Base-by-base conservation (phyloP, 2,888 invertebrate genomes). In the Nasonia oneida region DNA sequence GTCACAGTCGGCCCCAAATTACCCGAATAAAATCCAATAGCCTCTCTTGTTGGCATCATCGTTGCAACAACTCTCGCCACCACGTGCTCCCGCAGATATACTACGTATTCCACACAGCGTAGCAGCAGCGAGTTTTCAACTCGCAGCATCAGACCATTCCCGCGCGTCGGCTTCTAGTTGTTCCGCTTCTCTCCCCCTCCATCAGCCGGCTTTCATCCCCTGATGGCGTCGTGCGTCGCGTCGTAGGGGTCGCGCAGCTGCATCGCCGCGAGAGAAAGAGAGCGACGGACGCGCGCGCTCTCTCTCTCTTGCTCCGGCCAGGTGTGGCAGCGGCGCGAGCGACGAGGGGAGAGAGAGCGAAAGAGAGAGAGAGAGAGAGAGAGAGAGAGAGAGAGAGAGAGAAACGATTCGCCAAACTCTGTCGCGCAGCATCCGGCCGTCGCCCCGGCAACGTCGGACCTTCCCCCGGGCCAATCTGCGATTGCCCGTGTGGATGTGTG, bases 371-470 rank as follows among this genome's bases (percentile, higher is more conserved):
- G 29, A 29, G 23, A 23, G 76, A 81, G 29, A 29, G 29, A 29
- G 29, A 29, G 74, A 53, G 71, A 18, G 39, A 15, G 81, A 67
- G 80, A 57, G 42, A 64, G 81, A 79, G 82, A 81, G 84, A 81
- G 76, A 82, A 70, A 81, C 81, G 76, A 79, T 83, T 86, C 81
- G 85, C 79, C 83, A 83, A 80, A 75, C 83, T 84, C 57, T 67
- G 39, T 37, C 47, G 82, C 79, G 75, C 80, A 86, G 86, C 86
- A 86, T 86, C 83, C 86, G 50, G 71, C 64, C 87, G 88, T 88
- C 86, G 88, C 87, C 87, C 87, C 88, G 89, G 89, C 89, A 89
- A 89, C 89, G 87, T 86, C 79, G 88, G 86, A 78, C 82, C 81
- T 78, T 70, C 78, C 77, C 74, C 74, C 79, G 61, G 23, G 50